These are phyloP conservation scores for Amphiura filiformis DNA, from an alignment of 35 echinoderm and acorn worm species.

Conservation along the genomic window DNA sequence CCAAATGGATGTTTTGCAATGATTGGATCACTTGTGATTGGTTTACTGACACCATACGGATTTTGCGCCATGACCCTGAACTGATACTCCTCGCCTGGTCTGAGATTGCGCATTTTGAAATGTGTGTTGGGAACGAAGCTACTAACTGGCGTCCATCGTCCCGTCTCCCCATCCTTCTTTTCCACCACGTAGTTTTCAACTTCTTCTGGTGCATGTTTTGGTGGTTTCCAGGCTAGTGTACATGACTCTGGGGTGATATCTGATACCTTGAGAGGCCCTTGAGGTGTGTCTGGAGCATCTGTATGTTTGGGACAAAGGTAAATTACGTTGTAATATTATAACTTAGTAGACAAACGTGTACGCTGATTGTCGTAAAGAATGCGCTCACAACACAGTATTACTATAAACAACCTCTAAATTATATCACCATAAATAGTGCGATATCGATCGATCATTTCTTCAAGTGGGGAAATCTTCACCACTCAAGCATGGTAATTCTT, in stretches of 20 bases:
- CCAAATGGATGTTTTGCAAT: slow-evolving; percentile 96
- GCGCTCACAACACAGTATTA: no score
- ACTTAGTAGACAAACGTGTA: no score
- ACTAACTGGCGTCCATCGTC: slow-evolving; percentile 79
- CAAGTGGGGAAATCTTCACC: no score
- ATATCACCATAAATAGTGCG: no score
- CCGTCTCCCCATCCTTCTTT: slow-evolving; percentile 60
- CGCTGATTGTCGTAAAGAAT: no score
- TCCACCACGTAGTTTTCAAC: slow-evolving; percentile 97
- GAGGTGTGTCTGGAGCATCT: slow-evolving; percentile 81
- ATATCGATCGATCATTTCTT: no score
- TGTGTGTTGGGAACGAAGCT: slow-evolving; percentile 49
- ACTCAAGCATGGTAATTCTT: no score
- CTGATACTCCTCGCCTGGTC: slow-evolving; percentile 77
- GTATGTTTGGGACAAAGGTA: no score
- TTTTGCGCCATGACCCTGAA: slow-evolving; percentile 93
- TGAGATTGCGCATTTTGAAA: slow-evolving; percentile 83
- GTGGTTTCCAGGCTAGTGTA: slow-evolving; percentile 82
- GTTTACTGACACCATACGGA: slow-evolving; percentile 82
- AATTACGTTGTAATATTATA: no score
- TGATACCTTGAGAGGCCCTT: slow-evolving; percentile 74
- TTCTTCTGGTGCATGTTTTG: slow-evolving; percentile 61
- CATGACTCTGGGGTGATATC: slow-evolving; percentile 68
- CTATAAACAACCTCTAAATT: no score
- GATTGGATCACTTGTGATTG: slow-evolving; percentile 66